Percentiles rank a stretch among this genome's conserved stretches.
phyloP scores from a whole-genome alignment of 2,888 invertebrate genomes.

The Zygaena filipendulae region DNA sequence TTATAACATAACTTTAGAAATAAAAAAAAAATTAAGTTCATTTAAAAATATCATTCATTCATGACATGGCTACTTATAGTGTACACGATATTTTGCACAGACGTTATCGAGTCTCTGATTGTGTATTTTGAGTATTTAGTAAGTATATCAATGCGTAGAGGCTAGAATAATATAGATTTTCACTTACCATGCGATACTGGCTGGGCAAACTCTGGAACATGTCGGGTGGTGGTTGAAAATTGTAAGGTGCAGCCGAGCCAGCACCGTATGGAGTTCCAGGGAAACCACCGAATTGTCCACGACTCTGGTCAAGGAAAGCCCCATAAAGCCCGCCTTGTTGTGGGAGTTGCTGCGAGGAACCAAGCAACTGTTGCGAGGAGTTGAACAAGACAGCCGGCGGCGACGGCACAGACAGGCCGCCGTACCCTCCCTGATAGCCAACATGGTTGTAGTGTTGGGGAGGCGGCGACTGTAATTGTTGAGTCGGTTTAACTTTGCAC shows the following conservation, averaged over 20 bases:
- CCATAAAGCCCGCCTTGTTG: slow-evolving; percentile 84
- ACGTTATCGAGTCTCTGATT: too few relatives aligned
- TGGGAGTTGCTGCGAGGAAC: slow-evolving; percentile 69
- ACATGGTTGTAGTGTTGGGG: slow-evolving; percentile 75
- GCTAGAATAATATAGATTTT: not conserved
- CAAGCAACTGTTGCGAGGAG: slow-evolving; percentile 73
- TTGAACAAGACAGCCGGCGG: slow-evolving; percentile 87
- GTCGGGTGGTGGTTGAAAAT: slow-evolving; percentile 77
- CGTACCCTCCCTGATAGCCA: slow-evolving; percentile 80
- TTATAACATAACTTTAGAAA: slow-evolving; percentile 2
- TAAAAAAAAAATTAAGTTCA: slow-evolving; percentile 1
- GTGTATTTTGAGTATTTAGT: too few relatives aligned
- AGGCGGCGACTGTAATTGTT: slow-evolving; percentile 79
- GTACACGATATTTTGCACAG: too few relatives aligned
- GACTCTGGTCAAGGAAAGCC: slow-evolving; percentile 81
- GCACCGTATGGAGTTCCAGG: slow-evolving; percentile 77
- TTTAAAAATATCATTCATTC: not conserved
- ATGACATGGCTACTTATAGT: too few relatives aligned
- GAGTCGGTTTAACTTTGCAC: slow-evolving; percentile 86
- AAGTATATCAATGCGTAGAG: too few relatives aligned
- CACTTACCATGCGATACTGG: slow-evolving; percentile 57
- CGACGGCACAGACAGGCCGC: slow-evolving; percentile 85
- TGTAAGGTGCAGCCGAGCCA: slow-evolving; percentile 76
- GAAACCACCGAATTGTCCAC: slow-evolving; percentile 84
- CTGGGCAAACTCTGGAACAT: slow-evolving; percentile 61